Conservation (phyloP, 2,888 invertebrate species). For the Lymantria dispar region DNA sequence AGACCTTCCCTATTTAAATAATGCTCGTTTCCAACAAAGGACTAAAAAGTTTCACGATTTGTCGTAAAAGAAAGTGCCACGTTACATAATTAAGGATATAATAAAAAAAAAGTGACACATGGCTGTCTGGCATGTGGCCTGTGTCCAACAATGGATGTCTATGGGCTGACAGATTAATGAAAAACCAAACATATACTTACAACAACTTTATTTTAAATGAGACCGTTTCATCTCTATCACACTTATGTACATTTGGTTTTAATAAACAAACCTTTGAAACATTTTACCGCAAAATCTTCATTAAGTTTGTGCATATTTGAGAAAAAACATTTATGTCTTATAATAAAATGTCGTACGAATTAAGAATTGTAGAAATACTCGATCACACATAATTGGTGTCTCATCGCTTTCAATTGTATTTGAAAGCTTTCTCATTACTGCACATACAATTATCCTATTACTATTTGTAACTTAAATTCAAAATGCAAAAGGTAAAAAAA, state of each 20-base stretch:
- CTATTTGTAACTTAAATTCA: conserved; percentile 54
- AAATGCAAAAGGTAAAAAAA: conserved; percentile 67
- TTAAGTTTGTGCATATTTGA: conserved; percentile 80
- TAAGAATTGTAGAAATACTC: conserved; percentile 57
- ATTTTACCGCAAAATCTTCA: conserved; percentile 72
- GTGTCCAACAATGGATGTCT: no score
- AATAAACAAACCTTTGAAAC: conserved; percentile 78
- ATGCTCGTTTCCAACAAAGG: no score
- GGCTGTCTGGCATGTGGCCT: no score
- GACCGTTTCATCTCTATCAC: conserved; percentile 82
- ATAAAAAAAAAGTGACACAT: conserved; percentile 4
- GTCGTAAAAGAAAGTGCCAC: no score
- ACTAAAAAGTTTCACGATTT: no score
- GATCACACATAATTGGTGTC: conserved; percentile 67
- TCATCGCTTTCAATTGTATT: conserved; percentile 45
- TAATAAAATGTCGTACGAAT: conserved; percentile 64
- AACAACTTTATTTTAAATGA: conserved; percentile 81
- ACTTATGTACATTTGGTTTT: conserved; percentile 82
- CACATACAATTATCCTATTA: conserved; percentile 47
- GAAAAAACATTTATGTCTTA: conserved; percentile 65
- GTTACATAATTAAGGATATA: conserved; percentile 7
- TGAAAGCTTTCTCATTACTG: conserved; percentile 45
- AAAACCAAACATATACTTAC: conserved; percentile 66
- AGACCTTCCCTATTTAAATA: no score
- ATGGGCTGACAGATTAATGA: no score